phyloP scores from a whole-genome alignment of 2,113 vertebrate genomes.

The Phalacrocorax pelagicus region DNA sequence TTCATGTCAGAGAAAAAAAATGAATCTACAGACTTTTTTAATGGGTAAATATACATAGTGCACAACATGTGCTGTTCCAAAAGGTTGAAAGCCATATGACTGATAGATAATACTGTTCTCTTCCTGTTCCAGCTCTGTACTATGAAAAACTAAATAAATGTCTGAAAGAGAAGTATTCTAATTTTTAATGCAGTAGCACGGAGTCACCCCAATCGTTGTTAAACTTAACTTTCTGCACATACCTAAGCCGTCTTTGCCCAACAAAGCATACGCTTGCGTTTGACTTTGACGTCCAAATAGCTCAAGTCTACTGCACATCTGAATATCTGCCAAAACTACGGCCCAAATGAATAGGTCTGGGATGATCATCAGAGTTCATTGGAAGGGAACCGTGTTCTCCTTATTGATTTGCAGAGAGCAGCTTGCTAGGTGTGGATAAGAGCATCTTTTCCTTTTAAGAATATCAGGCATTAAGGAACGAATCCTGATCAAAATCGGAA shows the following conservation, averaged over 20 bases:
- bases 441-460: neutral
- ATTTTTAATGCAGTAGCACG: neutral
- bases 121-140: neutral
- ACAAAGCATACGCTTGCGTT: neutral
- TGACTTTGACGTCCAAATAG: neutral
- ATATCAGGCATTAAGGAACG: neutral
- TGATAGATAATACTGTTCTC: neutral
- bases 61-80: constrained; percentile 1
- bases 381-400: neutral
- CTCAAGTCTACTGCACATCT: neutral
- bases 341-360: neutral
- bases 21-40: neutral
- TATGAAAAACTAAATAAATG: neutral
- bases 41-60: constrained; percentile 31
- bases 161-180: neutral
- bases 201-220: neutral
- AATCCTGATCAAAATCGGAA: neutral
- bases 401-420: neutral
- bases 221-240: neutral
- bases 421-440: neutral
- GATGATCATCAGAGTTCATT: neutral
- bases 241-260: neutral
- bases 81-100: neutral
- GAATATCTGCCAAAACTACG: neutral
- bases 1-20: constrained; percentile 26